These are phyloP conservation scores for Coendou prehensilis DNA, from an alignment of 2,797 vertebrate species.

Conservation along the genomic window DNA sequence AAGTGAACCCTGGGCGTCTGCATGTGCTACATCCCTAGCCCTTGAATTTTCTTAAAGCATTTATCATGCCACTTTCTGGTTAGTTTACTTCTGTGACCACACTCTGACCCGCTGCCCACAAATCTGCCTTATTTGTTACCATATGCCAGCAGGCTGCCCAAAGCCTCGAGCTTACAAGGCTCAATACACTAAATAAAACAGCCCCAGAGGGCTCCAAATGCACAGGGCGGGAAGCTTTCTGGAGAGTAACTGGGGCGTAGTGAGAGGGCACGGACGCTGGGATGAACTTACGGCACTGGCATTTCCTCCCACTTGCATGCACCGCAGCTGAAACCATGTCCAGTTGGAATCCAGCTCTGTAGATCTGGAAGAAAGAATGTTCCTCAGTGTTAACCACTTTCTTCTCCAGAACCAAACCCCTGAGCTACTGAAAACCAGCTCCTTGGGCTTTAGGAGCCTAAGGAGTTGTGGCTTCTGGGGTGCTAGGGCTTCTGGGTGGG, in stretches of 20 bases:
- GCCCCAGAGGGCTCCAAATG: background rate
- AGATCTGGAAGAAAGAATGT: conserved; percentile 90
- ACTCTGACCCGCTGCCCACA: background rate
- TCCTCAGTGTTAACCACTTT: background rate
- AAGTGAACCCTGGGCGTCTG: background rate
- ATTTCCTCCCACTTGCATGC: conserved; percentile 99
- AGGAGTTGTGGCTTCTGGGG: background rate
- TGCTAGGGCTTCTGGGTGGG: accelerated
- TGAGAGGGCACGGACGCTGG: background rate
- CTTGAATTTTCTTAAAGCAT: background rate
- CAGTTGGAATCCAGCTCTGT: conserved; percentile 98
- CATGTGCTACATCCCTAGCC: no score
- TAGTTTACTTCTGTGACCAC: background rate
- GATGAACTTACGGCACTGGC: conserved; percentile 92
- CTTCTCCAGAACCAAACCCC: background rate
- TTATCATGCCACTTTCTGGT: background rate
- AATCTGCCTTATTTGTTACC: background rate
- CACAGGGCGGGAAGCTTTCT: accelerated
- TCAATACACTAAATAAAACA: background rate
- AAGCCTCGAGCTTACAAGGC: accelerated
- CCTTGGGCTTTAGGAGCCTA: background rate
- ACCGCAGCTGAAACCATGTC: conserved; percentile 98
- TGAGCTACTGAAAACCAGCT: background rate
- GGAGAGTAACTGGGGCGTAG: background rate
- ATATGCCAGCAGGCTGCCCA: accelerated